Percentiles rank a stretch among this genome's conserved stretches.
Evolutionary conservation across 2,888 invertebrate species (phyloP).

Genomic region (Rotaria macrura): DNA sequence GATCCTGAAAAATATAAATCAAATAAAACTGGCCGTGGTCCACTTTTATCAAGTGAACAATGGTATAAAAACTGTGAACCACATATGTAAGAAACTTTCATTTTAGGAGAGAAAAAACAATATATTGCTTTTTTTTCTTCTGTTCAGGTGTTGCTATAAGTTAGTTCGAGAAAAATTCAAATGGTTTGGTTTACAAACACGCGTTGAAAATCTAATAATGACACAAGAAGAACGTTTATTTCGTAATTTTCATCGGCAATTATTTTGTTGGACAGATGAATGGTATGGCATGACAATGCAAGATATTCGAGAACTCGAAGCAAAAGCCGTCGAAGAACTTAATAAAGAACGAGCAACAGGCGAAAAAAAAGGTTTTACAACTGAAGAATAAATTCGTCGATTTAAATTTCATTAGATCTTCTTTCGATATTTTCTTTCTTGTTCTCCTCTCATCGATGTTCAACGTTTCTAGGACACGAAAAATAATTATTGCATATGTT

Average conservation of each 20-base stretch:
- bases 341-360: conserved; percentile 53
- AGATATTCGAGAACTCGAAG: conserved; percentile 89
- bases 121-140: no score
- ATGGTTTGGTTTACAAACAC: conserved; percentile 85
- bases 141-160: conserved; percentile 90
- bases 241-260: conserved; percentile 95
- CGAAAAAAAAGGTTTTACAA: neutral
- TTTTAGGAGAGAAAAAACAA: no score
- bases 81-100: conserved; percentile 20
- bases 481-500: neutral
- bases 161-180: conserved; percentile 92
- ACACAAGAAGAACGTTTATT: conserved; percentile 79
- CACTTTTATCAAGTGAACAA: conserved; percentile 58
- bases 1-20: conserved; percentile 80
- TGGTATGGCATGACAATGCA: conserved; percentile 96
- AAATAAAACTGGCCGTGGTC: conserved; percentile 84
- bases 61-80: conserved; percentile 26
- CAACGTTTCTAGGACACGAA: neutral
- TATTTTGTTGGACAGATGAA: conserved; percentile 95
- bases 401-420: neutral
- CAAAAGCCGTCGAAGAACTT: conserved; percentile 81
- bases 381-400: neutral
- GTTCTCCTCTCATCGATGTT: neutral
- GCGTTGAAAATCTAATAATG: conserved; percentile 84
- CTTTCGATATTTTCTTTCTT: neutral